Evolutionary conservation across 2,113 vertebrate species (phyloP).

Genomic region (Zeus faber): DNA sequence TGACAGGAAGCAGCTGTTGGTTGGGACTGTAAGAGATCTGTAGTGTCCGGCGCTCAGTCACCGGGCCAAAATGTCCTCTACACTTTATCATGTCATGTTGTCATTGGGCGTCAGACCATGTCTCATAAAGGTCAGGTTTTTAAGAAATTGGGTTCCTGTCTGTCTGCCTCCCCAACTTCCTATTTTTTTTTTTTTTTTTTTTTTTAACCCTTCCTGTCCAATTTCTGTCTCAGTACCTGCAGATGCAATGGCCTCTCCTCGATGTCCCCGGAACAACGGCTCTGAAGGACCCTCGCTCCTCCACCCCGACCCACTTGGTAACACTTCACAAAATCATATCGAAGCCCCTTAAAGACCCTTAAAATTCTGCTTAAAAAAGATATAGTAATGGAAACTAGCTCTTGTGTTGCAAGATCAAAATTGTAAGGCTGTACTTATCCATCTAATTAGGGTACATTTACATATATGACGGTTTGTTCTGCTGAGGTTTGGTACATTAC

Average conservation of each 20-base stretch:
- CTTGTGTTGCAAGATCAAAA: too few species aligned
- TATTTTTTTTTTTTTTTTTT: not conserved
- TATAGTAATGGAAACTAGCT: not conserved
- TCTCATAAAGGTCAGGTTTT: too few species aligned
- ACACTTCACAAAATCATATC: too few species aligned
- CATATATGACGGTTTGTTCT: constrained; percentile 13
- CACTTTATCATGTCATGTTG: too few species aligned
- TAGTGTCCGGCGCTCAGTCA: too few species aligned
- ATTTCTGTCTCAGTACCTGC: constrained; percentile 96
- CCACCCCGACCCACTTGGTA: constrained; percentile 85
- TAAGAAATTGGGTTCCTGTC: too few species aligned
- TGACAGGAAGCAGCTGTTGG: not conserved
- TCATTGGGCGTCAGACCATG: too few species aligned
- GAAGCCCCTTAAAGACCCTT: not conserved
- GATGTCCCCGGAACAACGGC: constrained; percentile 82
- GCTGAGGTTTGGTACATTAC: not conserved
- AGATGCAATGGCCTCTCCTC: constrained; percentile 93
- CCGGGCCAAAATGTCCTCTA: too few species aligned
- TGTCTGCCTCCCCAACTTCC: not conserved
- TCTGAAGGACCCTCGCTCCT: constrained; percentile 81
- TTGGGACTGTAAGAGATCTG: not conserved
- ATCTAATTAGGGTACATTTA: too few species aligned
- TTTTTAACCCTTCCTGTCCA: too few species aligned
- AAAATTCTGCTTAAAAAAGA: not conserved
- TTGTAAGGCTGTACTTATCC: too few species aligned